A percentile compares a stretch with the other conserved stretches of the same genome.
These are phyloP conservation scores for Pomatostomus ruficeps DNA, from an alignment of 2,113 vertebrate species.

Conservation along the genomic window DNA sequence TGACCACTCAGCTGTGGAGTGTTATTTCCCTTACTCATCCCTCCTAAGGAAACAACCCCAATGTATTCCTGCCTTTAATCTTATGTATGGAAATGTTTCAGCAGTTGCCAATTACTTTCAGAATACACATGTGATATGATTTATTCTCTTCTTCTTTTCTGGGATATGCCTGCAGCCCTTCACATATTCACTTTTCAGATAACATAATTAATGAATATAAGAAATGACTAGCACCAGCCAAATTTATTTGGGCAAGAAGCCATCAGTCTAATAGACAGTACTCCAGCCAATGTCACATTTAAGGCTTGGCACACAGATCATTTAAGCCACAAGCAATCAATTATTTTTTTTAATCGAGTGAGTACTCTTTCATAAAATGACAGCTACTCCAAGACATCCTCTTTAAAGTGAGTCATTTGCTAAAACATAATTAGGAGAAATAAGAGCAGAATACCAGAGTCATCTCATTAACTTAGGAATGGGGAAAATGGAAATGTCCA, in stretches of 20 bases:
- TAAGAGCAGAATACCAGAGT: background rate
- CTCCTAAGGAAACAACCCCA: background rate
- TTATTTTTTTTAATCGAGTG: conserved; percentile 9
- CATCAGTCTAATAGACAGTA: background rate
- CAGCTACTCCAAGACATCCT: background rate
- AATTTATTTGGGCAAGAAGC: conserved; percentile 21
- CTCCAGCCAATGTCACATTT: conserved; percentile 3
- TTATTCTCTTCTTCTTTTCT: background rate
- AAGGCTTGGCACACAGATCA: background rate
- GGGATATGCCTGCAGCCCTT: background rate
- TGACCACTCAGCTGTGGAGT: background rate
- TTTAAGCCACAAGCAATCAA: conserved; percentile 14
- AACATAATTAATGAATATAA: conserved; percentile 1
- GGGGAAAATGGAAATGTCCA: background rate
- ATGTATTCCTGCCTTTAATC: background rate
- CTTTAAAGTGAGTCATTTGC: background rate
- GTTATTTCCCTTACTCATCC: background rate
- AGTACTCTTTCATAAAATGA: background rate
- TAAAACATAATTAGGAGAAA: background rate
- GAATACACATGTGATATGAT: background rate
- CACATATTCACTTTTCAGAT: background rate
- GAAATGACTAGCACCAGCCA: conserved; percentile 29
- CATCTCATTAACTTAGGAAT: background rate
- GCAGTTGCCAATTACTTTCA: background rate
- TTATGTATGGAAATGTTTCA: background rate